Conservation (phyloP, 1,140 invertebrate genomes). For the Hypsibius dujardini region DNA sequence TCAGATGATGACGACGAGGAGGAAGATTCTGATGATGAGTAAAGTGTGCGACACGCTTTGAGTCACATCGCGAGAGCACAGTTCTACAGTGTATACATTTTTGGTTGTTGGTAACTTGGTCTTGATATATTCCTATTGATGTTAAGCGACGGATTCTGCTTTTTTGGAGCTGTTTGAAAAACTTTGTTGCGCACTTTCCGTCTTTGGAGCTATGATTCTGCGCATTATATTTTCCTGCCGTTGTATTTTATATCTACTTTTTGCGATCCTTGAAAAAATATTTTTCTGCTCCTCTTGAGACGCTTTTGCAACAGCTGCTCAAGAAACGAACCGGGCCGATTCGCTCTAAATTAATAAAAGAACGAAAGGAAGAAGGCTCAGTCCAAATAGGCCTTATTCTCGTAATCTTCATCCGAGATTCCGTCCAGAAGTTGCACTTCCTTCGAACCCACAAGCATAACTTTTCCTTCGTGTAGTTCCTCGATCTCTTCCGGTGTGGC, state of each 20-base stretch:
- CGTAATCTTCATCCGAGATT: constrained; percentile 10
- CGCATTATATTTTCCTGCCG: not conserved
- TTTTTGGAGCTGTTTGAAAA: no score
- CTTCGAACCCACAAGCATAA: not conserved
- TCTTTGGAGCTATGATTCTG: not conserved
- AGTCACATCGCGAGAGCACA: no score
- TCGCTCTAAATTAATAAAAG: not conserved
- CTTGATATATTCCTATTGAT: no score
- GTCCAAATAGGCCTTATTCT: not conserved
- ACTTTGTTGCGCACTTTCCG: no score
- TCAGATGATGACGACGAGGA: no score
- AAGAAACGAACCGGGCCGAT: not conserved
- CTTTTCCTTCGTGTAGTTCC: not conserved
- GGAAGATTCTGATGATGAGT: no score
- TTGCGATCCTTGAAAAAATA: not conserved
- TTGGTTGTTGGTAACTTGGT: no score
- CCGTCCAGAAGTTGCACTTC: not conserved
- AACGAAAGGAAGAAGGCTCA: not conserved
- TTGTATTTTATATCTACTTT: not conserved
- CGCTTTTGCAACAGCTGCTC: not conserved
- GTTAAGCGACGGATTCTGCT: no score
- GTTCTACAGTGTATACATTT: no score
- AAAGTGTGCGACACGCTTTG: no score
- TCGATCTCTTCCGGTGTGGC: not conserved
- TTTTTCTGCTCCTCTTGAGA: not conserved